Evolutionary conservation across 2,888 invertebrate genomes (phyloP).

Genomic region (Luperina testacea): DNA sequence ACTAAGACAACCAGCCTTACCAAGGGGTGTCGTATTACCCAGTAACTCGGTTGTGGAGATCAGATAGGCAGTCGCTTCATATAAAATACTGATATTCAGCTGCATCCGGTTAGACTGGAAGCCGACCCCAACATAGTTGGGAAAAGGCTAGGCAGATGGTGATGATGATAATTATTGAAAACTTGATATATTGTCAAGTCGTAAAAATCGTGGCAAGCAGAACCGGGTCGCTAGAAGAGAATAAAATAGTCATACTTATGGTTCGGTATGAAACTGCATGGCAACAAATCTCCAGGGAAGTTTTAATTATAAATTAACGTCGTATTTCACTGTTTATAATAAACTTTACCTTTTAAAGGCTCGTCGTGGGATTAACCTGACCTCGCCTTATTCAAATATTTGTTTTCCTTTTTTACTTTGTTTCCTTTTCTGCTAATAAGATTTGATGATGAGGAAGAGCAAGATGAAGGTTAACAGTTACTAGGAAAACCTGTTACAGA

Average conservation of each 20-base stretch:
- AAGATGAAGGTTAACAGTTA: constrained; percentile 9
- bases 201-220: rapidly evolving
- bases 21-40: too few species aligned
- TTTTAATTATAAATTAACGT: constrained; percentile 35
- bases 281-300: constrained; percentile 14
- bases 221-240: neutral
- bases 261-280: constrained; percentile 25
- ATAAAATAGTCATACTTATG: neutral
- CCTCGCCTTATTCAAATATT: constrained; percentile 30
- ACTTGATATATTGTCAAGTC: neutral
- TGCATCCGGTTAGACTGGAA: too few species aligned
- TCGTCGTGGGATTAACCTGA: constrained; percentile 33
- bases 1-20: too few species aligned
- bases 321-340: constrained; percentile 37
- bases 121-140: too few species aligned
- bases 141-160: too few species aligned
- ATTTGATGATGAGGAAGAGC: constrained; percentile 23
- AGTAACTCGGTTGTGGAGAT: too few species aligned
- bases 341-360: constrained; percentile 25
- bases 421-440: constrained; percentile 21
- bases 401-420: constrained; percentile 29
- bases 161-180: too few species aligned
- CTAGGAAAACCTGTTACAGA: neutral
- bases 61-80: too few species aligned
- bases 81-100: too few species aligned